Evolutionary conservation across 1,140 invertebrate species (phyloP), one percentile per base, ranked within the genome.

Genomic region (Drosophila ercepeae): DNA sequence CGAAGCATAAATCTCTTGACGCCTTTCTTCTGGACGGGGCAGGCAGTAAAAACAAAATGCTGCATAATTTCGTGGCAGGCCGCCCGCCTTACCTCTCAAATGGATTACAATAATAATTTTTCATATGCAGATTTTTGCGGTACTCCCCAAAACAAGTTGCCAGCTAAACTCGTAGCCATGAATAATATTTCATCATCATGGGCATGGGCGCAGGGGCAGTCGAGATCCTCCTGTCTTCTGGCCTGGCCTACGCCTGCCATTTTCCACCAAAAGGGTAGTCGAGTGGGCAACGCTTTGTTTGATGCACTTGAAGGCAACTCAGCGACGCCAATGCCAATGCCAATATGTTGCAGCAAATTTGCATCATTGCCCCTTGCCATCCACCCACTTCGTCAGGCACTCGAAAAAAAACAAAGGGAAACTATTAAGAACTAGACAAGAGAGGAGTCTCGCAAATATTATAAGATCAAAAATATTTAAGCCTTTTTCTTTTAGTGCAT

Each of bases 51-150:
- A 86, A 86, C 81, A 84, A 73, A 81, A 77, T 86, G 77, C 82
- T 89, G 83, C 83, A 88, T 88, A 88, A 88, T 88, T 88, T 89
- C 19, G 69, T 72, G 69, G 69, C 69, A 72, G 67, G 19, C 53
- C 61, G 65, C 50, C 78, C 57, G 74, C 48, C 57, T 67, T 72
- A 25, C 67, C 68, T 71, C 69, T 73, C 82, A 88, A 88, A 88
- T 88, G 78, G 78, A 88, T 88, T 89, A 83, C 84, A 89, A 89
- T 89, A 89, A 89, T 89, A 89, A 89, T 89, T 89, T 89, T 89
- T 89, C 84, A 89, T 89, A 89, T 83, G 83, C 84, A 83, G 82
- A 88, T 88, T 88, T 86, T 77, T 64, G 70, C 58, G 36, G 27
- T 65, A 44, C 53, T 49, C 36, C 41, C 25, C 65, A 61, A 88